phyloP scores from a whole-genome alignment of 1,140 invertebrate species.

The Amphibalanus amphitrite region DNA sequence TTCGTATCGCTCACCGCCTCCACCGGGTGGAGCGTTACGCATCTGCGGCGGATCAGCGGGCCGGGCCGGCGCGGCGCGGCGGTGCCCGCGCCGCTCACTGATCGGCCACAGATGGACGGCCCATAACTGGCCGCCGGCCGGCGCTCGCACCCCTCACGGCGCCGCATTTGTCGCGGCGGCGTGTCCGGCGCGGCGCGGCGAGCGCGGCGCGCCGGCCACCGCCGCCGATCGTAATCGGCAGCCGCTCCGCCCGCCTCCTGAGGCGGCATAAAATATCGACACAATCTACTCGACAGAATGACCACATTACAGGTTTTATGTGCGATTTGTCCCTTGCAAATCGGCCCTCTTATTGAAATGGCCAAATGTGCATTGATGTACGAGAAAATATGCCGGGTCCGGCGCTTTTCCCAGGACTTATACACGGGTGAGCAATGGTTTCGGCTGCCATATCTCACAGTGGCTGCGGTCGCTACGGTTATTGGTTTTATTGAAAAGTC shows the following conservation, averaged over 20 bases:
- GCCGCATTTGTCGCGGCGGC: background rate
- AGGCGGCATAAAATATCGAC: background rate
- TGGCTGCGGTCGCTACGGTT: background rate
- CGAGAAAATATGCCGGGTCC: background rate
- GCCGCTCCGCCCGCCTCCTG: background rate
- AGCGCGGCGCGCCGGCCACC: too few relatives aligned
- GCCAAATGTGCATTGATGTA: slow-evolving; percentile 1
- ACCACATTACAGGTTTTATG: slow-evolving; percentile 1
- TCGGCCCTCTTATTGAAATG: slow-evolving; percentile 1
- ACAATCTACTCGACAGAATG: slow-evolving; percentile 1
- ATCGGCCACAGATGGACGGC: background rate
- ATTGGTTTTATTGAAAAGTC: slow-evolving; percentile 2
- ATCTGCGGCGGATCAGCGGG: too few relatives aligned
- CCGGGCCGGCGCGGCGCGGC: too few relatives aligned
- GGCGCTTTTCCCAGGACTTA: background rate
- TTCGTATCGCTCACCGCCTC: too few relatives aligned
- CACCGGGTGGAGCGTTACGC: too few relatives aligned
- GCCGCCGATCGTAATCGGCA: background rate
- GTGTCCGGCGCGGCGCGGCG: too few relatives aligned
- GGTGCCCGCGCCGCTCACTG: background rate
- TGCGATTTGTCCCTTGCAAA: slow-evolving; percentile 1
- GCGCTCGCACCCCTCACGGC: background rate
- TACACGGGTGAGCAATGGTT: background rate
- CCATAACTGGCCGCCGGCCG: background rate
- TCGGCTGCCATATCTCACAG: background rate